These are phyloP conservation scores for Oligia latruncula DNA, from an alignment of 2,888 invertebrate genomes.

Conservation along the genomic window DNA sequence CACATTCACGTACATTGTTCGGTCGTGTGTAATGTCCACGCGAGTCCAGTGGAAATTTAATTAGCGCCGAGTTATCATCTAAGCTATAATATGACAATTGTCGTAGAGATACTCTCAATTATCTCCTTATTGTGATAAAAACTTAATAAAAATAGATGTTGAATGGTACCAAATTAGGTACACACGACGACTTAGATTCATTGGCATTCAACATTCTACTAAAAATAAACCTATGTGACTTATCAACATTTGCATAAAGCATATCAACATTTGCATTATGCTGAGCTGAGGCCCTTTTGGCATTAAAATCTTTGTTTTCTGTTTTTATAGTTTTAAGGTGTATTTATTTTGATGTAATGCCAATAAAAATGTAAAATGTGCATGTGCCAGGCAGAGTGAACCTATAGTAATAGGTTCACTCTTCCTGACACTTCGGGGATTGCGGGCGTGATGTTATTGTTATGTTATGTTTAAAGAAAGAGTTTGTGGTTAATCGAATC, in stretches of 20 bases:
- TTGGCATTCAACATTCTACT: neutral
- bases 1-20: no score
- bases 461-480: neutral
- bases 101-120: neutral
- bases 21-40: neutral
- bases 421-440: neutral
- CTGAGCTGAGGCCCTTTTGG: no score
- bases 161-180: neutral
- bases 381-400: neutral
- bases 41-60: slow-evolving; percentile 8
- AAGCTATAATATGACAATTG: no score
- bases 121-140: neutral
- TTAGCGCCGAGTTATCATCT: slow-evolving; percentile 23
- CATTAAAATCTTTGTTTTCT: no score
- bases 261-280: no score
- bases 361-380: neutral
- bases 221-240: neutral
- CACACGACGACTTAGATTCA: neutral
- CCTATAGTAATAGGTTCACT: neutral
- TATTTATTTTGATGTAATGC: no score
- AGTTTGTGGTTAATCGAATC: neutral
- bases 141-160: neutral
- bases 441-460: neutral
- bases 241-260: slow-evolving; percentile 35
- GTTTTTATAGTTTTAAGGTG: no score